A percentile compares a stretch with the other conserved stretches of the same genome.
Conservation (phyloP, 2,888 invertebrate genomes). For the Ptilodon capucinus region DNA sequence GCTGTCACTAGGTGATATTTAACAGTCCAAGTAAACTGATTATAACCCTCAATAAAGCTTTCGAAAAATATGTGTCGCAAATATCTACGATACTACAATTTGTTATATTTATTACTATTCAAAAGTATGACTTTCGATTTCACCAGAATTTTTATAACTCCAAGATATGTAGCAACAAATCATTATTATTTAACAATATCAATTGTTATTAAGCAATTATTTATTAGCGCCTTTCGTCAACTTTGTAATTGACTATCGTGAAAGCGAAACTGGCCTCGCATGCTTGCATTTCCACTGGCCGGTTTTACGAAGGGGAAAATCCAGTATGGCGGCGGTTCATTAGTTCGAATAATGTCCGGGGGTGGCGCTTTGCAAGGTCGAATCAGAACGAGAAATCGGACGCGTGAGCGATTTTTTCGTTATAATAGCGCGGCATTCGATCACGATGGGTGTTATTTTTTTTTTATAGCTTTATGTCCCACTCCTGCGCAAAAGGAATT, state of each 20-base stretch:
- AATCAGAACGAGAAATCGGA: constrained; percentile 40
- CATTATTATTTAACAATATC: neutral
- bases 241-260: constrained; percentile 35
- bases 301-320: constrained; percentile 64
- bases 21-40: too few relatives aligned
- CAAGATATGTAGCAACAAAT: constrained; percentile 17
- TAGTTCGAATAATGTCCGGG: constrained; percentile 30
- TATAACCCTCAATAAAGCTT: constrained; percentile 18
- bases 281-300: constrained; percentile 49
- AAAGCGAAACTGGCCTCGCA: constrained; percentile 65
- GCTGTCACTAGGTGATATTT: too few relatives aligned
- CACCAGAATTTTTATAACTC: constrained; percentile 10
- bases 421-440: constrained; percentile 44
- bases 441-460: constrained; percentile 29
- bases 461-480: constrained; percentile 2
- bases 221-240: constrained; percentile 22
- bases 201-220: neutral
- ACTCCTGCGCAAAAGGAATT: too few relatives aligned
- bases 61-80: too few relatives aligned
- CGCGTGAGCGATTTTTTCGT: constrained; percentile 45
- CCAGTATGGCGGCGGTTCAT: constrained; percentile 32
- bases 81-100: too few relatives aligned
- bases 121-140: neutral
- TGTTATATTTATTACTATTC: too few relatives aligned
- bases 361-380: constrained; percentile 55